A percentile compares a stretch with the other conserved stretches of the same genome.
These are phyloP conservation scores for Loripinus fragilis DNA, from an alignment of 2,888 invertebrate genomes.

Conservation along the genomic window DNA sequence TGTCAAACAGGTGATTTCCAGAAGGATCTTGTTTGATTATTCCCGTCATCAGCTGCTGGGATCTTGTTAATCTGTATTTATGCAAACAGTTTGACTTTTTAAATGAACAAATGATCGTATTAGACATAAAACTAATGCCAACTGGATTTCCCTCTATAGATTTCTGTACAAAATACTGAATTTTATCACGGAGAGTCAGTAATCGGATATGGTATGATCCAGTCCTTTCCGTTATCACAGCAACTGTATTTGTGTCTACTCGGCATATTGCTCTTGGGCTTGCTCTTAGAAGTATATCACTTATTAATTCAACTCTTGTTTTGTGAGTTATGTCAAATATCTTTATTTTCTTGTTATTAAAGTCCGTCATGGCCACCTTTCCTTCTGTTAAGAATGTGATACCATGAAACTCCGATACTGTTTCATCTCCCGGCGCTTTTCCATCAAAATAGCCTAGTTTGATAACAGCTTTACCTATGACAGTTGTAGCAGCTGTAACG, in stretches of 20 bases:
- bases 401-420: slow-evolving; percentile 47
- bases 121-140: slow-evolving; percentile 43
- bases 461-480: slow-evolving; percentile 33
- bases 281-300: slow-evolving; percentile 46
- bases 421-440: slow-evolving; percentile 43
- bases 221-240: slow-evolving; percentile 47
- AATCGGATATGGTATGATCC: slow-evolving; percentile 50
- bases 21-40: slow-evolving; percentile 40
- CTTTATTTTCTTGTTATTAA: slow-evolving; percentile 55
- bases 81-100: slow-evolving; percentile 29
- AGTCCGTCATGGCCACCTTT: slow-evolving; percentile 46
- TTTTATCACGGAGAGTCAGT: slow-evolving; percentile 55
- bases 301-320: slow-evolving; percentile 52
- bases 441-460: slow-evolving; percentile 52
- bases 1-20: slow-evolving; percentile 52
- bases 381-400: slow-evolving; percentile 45
- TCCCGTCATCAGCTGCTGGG: slow-evolving; percentile 45
- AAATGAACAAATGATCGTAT: slow-evolving; percentile 52
- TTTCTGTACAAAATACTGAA: slow-evolving; percentile 50
- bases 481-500: slow-evolving; percentile 40
- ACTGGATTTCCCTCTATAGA: slow-evolving; percentile 44
- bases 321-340: slow-evolving; percentile 57
- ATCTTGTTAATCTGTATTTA: slow-evolving; percentile 47
- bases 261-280: slow-evolving; percentile 50
- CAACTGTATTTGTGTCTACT: slow-evolving; percentile 47